Evolutionary conservation across 2,113 vertebrate genomes (phyloP).

Genomic region (Oncorhynchus tshawytscha): DNA sequence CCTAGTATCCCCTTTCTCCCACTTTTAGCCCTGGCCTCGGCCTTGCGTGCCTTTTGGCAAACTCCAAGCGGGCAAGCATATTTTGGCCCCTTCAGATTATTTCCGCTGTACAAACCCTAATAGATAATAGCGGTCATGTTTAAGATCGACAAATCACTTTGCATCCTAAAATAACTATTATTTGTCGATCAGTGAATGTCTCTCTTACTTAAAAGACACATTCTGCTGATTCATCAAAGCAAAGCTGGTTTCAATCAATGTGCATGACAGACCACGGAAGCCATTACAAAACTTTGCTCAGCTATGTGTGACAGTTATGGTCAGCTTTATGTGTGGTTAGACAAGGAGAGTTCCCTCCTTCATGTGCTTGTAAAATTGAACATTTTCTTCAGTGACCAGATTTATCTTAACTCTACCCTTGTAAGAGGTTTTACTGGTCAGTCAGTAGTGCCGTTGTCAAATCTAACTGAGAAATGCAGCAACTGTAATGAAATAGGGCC

Average conservation of each 20-base stretch:
- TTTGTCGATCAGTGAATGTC: too few relatives aligned
- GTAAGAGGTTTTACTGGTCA: not conserved
- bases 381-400: not conserved
- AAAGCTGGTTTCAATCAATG: not conserved
- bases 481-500: slow-evolving; percentile 28
- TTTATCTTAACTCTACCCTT: not conserved
- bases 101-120: not conserved
- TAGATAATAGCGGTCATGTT: not conserved
- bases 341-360: not conserved
- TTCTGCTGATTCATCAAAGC: not conserved
- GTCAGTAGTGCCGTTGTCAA: too few relatives aligned
- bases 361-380: not conserved
- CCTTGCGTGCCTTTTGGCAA: too few relatives aligned
- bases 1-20: not conserved
- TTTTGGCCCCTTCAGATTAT: not conserved
- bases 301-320: too few relatives aligned
- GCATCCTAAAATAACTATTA: too few relatives aligned
- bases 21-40: not conserved
- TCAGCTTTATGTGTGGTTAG: not conserved
- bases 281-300: not conserved
- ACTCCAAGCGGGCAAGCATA: too few relatives aligned
- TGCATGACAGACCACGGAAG: not conserved
- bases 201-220: not conserved
- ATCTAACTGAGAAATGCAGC: not conserved
- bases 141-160: too few relatives aligned